Percentiles rank a stretch among this genome's conserved stretches.
phyloP scores from a whole-genome alignment of 2,888 invertebrate genomes.

The Drosophila meridiana region DNA sequence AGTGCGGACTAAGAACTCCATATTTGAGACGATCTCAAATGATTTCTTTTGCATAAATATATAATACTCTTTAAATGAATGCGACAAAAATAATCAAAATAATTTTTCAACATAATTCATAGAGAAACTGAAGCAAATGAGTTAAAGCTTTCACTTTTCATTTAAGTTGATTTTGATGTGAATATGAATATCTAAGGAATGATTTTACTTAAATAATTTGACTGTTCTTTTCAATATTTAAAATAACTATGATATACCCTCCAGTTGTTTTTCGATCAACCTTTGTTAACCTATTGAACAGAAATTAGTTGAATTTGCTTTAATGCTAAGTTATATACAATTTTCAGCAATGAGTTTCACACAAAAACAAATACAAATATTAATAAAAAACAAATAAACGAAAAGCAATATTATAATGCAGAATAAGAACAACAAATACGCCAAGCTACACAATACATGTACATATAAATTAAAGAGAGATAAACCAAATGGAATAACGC shows the following conservation, averaged over 20 bases:
- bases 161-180: not conserved
- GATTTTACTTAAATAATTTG: not conserved
- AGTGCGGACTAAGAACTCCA: conserved; percentile 27
- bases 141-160: not conserved
- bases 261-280: not conserved
- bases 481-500: conserved; percentile 36
- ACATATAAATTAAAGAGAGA: conserved; percentile 6
- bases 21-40: not conserved
- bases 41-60: not conserved
- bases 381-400: conserved; percentile 39
- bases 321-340: conserved; percentile 8
- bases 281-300: not conserved
- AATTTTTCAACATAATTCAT: not conserved
- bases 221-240: not conserved
- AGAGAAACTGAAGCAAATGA: not conserved
- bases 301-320: not conserved
- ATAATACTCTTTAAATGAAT: not conserved
- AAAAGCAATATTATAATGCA: conserved; percentile 39
- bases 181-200: not conserved
- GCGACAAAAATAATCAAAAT: not conserved
- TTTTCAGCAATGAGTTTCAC: conserved; percentile 11
- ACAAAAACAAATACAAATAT: conserved; percentile 38
- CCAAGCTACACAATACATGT: conserved; percentile 39
- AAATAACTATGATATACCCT: not conserved
- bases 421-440: conserved; percentile 21